These are phyloP conservation scores for Semnornis frantzii DNA, from an alignment of 2,113 vertebrate genomes.

Conservation along the genomic window DNA sequence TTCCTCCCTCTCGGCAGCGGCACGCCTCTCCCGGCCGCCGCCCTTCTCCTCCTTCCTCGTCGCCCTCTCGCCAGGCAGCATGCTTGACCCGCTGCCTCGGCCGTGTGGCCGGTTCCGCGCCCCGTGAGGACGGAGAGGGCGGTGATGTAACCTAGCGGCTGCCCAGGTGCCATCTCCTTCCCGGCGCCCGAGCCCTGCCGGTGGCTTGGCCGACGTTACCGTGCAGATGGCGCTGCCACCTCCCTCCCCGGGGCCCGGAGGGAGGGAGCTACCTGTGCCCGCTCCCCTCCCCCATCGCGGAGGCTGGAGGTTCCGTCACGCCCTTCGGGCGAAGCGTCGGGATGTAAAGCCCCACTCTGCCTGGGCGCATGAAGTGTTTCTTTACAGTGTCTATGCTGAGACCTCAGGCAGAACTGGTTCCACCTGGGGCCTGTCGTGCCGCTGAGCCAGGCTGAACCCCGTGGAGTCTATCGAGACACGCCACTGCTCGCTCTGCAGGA, in stretches of 20 bases:
- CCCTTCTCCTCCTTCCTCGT: background rate
- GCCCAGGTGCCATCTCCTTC: background rate
- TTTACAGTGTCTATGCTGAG: background rate
- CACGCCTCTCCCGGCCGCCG: background rate
- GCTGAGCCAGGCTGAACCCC: background rate
- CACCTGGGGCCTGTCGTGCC: background rate
- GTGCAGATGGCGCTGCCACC: conserved; percentile 35
- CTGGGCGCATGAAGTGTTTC: background rate
- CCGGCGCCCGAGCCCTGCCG: background rate
- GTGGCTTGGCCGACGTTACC: background rate
- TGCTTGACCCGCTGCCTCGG: background rate
- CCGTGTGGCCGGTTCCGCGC: background rate
- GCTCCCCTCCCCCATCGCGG: background rate
- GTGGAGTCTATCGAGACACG: background rate
- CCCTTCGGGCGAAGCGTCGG: background rate
- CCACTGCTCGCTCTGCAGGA: background rate
- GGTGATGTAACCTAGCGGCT: conserved; percentile 17
- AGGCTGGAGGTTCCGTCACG: background rate
- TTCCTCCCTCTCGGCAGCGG: background rate
- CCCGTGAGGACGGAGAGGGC: background rate
- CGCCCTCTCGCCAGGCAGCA: background rate
- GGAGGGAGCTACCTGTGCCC: background rate
- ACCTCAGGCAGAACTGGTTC: background rate
- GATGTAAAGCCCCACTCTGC: background rate
- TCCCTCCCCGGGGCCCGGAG: background rate